phyloP scores from a whole-genome alignment of 2,797 vertebrate species.

The Notamacropus eugenii region DNA sequence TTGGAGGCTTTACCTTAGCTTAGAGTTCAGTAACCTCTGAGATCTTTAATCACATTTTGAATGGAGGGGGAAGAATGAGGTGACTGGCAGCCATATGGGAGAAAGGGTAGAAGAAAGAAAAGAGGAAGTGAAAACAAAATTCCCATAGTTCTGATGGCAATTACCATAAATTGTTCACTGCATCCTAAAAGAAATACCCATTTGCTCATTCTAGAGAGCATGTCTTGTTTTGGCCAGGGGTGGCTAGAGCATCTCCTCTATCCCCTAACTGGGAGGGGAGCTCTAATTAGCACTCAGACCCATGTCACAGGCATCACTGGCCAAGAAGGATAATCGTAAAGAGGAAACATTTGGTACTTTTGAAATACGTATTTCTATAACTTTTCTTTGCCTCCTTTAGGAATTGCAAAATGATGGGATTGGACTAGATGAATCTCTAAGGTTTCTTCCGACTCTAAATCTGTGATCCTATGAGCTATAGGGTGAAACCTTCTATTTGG shows the following conservation, averaged over 20 bases:
- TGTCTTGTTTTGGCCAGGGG: not conserved
- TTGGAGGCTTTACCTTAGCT: not conserved
- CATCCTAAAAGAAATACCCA: not conserved
- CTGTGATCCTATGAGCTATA: constrained; percentile 3
- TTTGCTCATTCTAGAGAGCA: rapidly evolving
- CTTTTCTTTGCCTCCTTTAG: not conserved
- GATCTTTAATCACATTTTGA: not conserved
- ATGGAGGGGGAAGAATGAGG: not conserved
- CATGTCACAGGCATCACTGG: not conserved
- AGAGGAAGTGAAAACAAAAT: not conserved
- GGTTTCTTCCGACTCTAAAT: not conserved
- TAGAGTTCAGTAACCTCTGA: not conserved
- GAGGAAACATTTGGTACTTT: not conserved
- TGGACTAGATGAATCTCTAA: not conserved
- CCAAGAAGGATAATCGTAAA: not conserved
- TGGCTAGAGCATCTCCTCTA: not conserved
- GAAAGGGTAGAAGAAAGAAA: not conserved
- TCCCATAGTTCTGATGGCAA: not conserved
- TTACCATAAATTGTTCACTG: not conserved
- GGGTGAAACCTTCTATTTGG: not conserved
- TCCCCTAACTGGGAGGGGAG: not conserved
- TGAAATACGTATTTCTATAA: not conserved
- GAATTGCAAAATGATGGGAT: not conserved
- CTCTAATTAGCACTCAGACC: not conserved
- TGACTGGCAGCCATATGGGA: not conserved